phyloP scores from a whole-genome alignment of 2,888 invertebrate species.

The Habroteleia sp. region DNA sequence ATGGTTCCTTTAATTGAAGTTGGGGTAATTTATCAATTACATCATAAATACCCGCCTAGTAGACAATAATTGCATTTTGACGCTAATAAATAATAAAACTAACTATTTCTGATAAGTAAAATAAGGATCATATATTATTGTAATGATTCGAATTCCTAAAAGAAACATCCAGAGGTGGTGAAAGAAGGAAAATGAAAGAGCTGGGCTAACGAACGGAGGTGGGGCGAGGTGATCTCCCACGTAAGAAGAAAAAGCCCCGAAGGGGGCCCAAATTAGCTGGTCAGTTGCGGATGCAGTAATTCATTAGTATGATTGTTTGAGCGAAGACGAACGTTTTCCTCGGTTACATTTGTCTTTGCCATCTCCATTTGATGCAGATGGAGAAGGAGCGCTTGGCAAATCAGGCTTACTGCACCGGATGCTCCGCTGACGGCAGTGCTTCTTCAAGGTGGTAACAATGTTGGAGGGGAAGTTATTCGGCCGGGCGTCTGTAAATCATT shows the following conservation, averaged over 20 bases:
- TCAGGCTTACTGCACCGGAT: conserved; percentile 51
- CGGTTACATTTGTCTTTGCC: conserved; percentile 49
- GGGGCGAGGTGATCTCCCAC: conserved; percentile 11
- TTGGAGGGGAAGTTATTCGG: conserved; percentile 78
- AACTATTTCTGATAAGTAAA: conserved; percentile 28
- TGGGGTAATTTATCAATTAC: no score
- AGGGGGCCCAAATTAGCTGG: conserved; percentile 68
- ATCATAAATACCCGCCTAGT: no score
- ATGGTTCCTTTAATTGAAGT: no score
- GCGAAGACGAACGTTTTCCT: conserved; percentile 34
- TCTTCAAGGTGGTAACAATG: conserved; percentile 76
- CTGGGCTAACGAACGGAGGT: conserved; percentile 7
- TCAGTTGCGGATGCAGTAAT: conserved; percentile 72
- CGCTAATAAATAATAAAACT: conserved; percentile 40
- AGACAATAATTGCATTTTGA: no score
- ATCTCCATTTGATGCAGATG: conserved; percentile 40
- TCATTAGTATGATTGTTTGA: conserved; percentile 73
- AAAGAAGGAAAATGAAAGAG: conserved; percentile 47
- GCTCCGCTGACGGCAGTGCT: conserved; percentile 49
- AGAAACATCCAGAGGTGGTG: conserved; percentile 42
- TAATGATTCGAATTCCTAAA: conserved; percentile 27
- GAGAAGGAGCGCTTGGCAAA: conserved; percentile 30
- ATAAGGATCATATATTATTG: conserved; percentile 23
- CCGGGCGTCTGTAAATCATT: conserved; percentile 77
- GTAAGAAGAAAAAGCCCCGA: conserved; percentile 60